Evolutionary conservation across 2,797 vertebrate species (phyloP), one percentile per base, ranked within the genome.

Genomic region (Chelon labrosus): DNA sequence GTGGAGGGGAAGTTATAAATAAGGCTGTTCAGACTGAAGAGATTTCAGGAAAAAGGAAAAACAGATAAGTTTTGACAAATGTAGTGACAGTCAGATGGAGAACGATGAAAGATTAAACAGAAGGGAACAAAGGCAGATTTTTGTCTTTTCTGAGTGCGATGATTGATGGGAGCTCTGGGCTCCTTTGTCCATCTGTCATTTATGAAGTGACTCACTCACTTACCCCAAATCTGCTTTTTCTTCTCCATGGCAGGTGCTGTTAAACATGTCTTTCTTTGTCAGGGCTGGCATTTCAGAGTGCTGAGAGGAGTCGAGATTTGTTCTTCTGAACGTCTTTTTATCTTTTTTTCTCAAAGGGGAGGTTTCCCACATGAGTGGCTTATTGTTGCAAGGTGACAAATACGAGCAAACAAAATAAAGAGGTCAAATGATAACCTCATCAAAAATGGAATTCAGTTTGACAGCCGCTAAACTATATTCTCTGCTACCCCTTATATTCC

Each of bases 111-210:
- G 61, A 73, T 53, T 17, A 52, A 68, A 77, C 51, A 54, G 37
- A 19, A 67, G 54, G 46, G 54, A 51, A 75, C 52, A 63, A 65
- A 74, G n/a, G 69, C 58, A 22, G 41, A 65, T 79, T 66, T 74
- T 7, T 22, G 50, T 20, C 14, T 73, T 37, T 61, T 73, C 39
- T 69, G 19, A 37, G 4, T 19, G 19, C 5, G 10, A 61, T 73
- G 78, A 85, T 52, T 82, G 79, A 83, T 72, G 65, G 50, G 13
- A n/a, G 37, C 65, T 70, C 62, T 65, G 25, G 3, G 64, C 54
- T 82, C 70, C 70, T 87, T 89, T 88, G 42, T 89, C n/a, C 13
- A 7, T 72, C 62, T 72, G 79, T 75, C 77, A 75, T 12, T 77
- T 70, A 50, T 60, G 69, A 55, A 65, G 60, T 88, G 82, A 86